Conservation (phyloP, 2,888 invertebrate species). For the Clitarchus hookeri region DNA sequence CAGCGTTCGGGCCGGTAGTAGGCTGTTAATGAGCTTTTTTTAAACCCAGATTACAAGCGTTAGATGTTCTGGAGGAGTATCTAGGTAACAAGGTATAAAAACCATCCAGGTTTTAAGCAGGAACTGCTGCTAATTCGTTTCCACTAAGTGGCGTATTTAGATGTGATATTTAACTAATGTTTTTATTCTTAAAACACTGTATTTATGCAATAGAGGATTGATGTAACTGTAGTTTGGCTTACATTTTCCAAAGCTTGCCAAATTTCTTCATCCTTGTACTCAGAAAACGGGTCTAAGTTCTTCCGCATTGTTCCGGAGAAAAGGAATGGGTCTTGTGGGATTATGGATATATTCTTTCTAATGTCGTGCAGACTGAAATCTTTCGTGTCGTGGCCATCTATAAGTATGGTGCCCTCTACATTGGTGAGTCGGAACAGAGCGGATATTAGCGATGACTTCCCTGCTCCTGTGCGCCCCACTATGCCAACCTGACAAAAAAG, state of each 20-base stretch:
- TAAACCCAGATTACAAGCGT: too few relatives aligned
- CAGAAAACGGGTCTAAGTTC: conserved; percentile 58
- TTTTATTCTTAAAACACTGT: too few relatives aligned
- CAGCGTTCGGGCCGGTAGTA: too few relatives aligned
- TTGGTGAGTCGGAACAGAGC: conserved; percentile 72
- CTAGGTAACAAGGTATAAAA: too few relatives aligned
- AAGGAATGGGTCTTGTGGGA: conserved; percentile 63
- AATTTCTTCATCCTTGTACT: conserved; percentile 55
- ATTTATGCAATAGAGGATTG: too few relatives aligned
- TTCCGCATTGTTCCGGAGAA: conserved; percentile 61
- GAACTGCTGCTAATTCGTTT: too few relatives aligned
- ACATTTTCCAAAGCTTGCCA: conserved; percentile 53
- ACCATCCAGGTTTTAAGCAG: too few relatives aligned
- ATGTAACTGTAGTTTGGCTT: too few relatives aligned
- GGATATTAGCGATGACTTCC: conserved; percentile 71
- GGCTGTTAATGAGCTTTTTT: too few relatives aligned
- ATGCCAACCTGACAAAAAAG: conserved; percentile 62
- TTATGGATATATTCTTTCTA: conserved; percentile 65
- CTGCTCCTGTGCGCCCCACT: conserved; percentile 70
- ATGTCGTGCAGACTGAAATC: conserved; percentile 64
- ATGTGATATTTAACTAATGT: too few relatives aligned
- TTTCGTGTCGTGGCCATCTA: conserved; percentile 67
- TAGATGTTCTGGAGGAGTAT: too few relatives aligned
- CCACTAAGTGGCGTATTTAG: too few relatives aligned
- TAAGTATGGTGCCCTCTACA: conserved; percentile 66